Evolutionary conservation across 2,888 invertebrate genomes (phyloP).

Genomic region (Tipula lateralis): DNA sequence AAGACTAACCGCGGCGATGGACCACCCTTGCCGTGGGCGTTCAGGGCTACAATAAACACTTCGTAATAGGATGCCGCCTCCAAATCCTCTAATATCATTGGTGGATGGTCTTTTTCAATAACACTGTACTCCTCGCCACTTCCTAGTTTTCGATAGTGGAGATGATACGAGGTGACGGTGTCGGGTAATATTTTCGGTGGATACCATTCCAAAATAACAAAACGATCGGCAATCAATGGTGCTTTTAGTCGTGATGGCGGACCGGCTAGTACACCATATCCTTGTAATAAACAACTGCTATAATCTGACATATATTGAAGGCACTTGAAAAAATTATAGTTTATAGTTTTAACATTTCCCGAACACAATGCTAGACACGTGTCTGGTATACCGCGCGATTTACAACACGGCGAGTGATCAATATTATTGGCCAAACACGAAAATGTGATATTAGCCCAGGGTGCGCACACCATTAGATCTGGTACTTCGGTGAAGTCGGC

Average conservation of each 20-base stretch:
- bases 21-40: conserved; percentile 72
- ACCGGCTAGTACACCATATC: conserved; percentile 76
- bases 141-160: conserved; percentile 56
- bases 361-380: conserved; percentile 72
- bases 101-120: conserved; percentile 60
- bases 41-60: conserved; percentile 73
- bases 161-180: conserved; percentile 62
- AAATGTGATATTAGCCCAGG: conserved; percentile 78
- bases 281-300: conserved; percentile 76
- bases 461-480: conserved; percentile 84
- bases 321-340: conserved; percentile 82
- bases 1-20: conserved; percentile 72
- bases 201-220: conserved; percentile 74
- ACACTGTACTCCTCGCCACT: conserved; percentile 55
- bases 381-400: conserved; percentile 67
- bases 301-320: conserved; percentile 76
- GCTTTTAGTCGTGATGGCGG: conserved; percentile 65
- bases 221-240: conserved; percentile 68
- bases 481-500: conserved; percentile 52
- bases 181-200: conserved; percentile 65
- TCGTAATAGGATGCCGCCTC: conserved; percentile 73
- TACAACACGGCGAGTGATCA: conserved; percentile 78
- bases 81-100: conserved; percentile 69
- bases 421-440: conserved; percentile 72
- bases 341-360: conserved; percentile 71